Evolutionary conservation across 2,888 invertebrate species (phyloP).

Genomic region (Anoplius nigerrimus): DNA sequence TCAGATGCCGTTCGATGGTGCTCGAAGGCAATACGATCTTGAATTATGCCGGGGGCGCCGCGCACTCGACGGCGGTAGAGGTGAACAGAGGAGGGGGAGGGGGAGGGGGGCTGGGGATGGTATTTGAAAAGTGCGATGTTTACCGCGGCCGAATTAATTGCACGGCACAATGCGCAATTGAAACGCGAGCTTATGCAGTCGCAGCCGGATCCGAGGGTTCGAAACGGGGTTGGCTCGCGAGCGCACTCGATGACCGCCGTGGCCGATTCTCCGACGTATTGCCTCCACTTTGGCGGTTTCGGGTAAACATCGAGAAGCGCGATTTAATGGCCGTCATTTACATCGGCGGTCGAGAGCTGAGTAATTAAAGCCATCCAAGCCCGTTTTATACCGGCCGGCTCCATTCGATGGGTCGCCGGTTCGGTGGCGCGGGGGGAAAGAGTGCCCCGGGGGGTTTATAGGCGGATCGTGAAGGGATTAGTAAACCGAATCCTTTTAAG

Average conservation of each 20-base stretch:
- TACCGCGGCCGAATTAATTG: too few species aligned
- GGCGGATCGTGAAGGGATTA: constrained; percentile 57
- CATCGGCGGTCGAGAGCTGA: constrained; percentile 68
- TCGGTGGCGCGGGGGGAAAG: constrained; percentile 47
- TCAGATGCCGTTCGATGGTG: too few species aligned
- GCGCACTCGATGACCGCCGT: constrained; percentile 21
- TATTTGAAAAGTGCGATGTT: too few species aligned
- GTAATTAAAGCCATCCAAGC: constrained; percentile 68
- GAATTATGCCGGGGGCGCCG: too few species aligned
- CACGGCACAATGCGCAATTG: too few species aligned
- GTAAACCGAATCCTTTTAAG: constrained; percentile 62
- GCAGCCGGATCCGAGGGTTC: too few species aligned
- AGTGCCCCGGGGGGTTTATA: constrained; percentile 61
- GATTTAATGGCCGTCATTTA: constrained; percentile 68
- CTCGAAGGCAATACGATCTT: too few species aligned
- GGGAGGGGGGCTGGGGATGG: too few species aligned
- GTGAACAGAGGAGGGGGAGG: too few species aligned
- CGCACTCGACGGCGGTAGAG: too few species aligned
- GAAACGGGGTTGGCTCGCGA: too few species aligned
- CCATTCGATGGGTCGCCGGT: constrained; percentile 46
- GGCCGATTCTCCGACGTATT: constrained; percentile 47
- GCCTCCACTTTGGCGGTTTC: constrained; percentile 54
- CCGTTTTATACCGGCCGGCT: constrained; percentile 58
- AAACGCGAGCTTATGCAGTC: too few species aligned
- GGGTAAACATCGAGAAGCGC: constrained; percentile 61